Evolutionary conservation across 2,113 vertebrate genomes (phyloP).

Genomic region (Trichechus manatus): DNA sequence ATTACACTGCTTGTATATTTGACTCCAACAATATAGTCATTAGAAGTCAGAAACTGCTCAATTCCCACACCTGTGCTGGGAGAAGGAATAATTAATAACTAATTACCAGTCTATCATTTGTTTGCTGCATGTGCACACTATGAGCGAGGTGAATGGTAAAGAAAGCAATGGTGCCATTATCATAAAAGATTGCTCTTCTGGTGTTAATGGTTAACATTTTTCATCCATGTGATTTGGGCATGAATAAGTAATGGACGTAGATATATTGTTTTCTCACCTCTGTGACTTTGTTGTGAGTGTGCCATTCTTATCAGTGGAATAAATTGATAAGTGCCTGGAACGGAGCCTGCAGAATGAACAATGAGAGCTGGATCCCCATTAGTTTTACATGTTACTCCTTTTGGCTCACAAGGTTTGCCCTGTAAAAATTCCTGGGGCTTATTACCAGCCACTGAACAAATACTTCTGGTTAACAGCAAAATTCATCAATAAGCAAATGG

Average conservation of each 20-base stretch:
- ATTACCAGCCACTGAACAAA: conserved; percentile 25
- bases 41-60: neutral
- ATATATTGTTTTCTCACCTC: conserved; percentile 62
- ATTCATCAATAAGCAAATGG: conserved; percentile 69
- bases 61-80: neutral
- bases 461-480: conserved; percentile 73
- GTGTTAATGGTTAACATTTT: conserved; percentile 66
- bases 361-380: conserved; percentile 59
- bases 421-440: conserved; percentile 51
- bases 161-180: conserved; percentile 65
- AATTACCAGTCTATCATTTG: conserved; percentile 17
- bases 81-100: neutral
- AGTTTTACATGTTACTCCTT: conserved; percentile 71
- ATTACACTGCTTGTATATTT: neutral
- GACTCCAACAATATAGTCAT: neutral
- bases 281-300: conserved; percentile 57
- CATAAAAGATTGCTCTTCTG: conserved; percentile 65
- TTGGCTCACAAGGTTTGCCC: conserved; percentile 14
- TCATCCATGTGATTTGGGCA: conserved; percentile 38
- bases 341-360: conserved; percentile 47
- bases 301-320: conserved; percentile 72
- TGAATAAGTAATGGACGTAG: conserved; percentile 79
- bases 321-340: conserved; percentile 76
- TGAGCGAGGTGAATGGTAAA: neutral
- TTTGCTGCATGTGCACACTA: neutral